Conservation (phyloP, 2,797 vertebrate genomes). For the Rallus crepitans region DNA sequence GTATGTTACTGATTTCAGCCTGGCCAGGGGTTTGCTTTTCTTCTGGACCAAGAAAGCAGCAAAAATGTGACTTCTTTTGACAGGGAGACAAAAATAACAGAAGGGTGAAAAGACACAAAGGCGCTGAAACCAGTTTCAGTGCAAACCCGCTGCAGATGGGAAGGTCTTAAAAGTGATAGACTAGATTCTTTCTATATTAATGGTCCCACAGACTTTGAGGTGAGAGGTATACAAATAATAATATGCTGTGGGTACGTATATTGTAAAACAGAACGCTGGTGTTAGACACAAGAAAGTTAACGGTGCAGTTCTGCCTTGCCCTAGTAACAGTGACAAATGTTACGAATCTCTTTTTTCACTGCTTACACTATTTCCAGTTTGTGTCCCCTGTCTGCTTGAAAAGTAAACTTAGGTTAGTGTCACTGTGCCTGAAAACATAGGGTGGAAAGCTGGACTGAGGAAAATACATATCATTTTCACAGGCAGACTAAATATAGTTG, state of each 20-base stretch:
- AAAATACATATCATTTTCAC: neutral
- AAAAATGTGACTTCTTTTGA: neutral
- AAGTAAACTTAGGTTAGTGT: neutral
- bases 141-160: neutral
- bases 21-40: neutral
- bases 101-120: neutral
- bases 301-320: neutral
- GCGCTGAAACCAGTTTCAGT: neutral
- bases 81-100: neutral
- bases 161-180: slow-evolving; percentile 8
- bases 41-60: neutral
- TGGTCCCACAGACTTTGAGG: neutral
- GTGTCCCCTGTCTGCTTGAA: neutral
- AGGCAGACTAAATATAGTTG: neutral
- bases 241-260: neutral
- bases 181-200: neutral
- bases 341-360: neutral
- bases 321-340: neutral
- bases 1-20: neutral
- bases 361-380: neutral
- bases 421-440: neutral
- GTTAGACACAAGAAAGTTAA: neutral
- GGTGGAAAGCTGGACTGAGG: neutral
- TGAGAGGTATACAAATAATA: neutral
- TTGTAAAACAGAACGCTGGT: neutral